Conservation (phyloP, 2,888 invertebrate genomes). For the Eilema griseolum region DNA sequence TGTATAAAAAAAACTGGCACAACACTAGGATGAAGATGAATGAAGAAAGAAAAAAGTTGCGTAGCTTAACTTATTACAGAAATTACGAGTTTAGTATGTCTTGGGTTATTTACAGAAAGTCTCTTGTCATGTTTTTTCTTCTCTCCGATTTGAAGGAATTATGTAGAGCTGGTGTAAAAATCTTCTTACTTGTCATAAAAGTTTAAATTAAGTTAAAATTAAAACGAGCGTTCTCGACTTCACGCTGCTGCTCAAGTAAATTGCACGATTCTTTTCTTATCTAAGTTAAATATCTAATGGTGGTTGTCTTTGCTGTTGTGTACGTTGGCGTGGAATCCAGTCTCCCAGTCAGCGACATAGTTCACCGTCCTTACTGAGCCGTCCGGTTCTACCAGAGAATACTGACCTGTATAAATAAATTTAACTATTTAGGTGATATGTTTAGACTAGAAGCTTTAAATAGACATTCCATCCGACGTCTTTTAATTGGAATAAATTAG, state of each 20-base stretch:
- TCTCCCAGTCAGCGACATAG: slow-evolving; percentile 93
- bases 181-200: neutral
- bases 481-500: slow-evolving; percentile 15
- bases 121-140: neutral
- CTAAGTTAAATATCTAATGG: slow-evolving; percentile 61
- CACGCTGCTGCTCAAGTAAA: neutral
- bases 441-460: neutral
- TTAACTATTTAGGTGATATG: neutral
- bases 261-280: neutral
- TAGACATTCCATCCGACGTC: slow-evolving; percentile 30
- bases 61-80: neutral
- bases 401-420: slow-evolving; percentile 78
- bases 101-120: no score
- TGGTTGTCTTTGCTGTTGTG: slow-evolving; percentile 88
- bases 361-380: slow-evolving; percentile 91
- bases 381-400: slow-evolving; percentile 90
- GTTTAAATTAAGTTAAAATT: neutral
- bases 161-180: neutral
- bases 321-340: slow-evolving; percentile 92
- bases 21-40: neutral
- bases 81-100: neutral
- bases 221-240: neutral
- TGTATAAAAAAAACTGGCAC: no score
- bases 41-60: neutral
- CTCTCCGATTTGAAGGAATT: neutral